A percentile compares a stretch with the other conserved stretches of the same genome.
phyloP scores from a whole-genome alignment of 2,113 vertebrate genomes.

The Thalassoma bifasciatum region DNA sequence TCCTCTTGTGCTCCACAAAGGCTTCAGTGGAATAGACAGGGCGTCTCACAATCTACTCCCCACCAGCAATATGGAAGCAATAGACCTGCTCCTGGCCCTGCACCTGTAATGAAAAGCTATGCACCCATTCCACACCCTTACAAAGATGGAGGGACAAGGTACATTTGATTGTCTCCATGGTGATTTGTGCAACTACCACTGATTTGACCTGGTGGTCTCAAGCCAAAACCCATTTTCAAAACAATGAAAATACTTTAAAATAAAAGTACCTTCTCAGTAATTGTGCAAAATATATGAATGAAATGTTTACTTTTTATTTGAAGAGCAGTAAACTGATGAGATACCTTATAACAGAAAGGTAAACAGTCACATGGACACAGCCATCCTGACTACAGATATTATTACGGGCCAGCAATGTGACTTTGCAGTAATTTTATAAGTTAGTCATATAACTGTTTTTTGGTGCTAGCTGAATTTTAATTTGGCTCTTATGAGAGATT shows the following conservation, averaged over 20 bases:
- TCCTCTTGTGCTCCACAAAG: slow-evolving; percentile 50
- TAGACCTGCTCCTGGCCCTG: slow-evolving; percentile 60
- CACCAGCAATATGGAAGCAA: slow-evolving; percentile 50
- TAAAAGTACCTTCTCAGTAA: too few species aligned
- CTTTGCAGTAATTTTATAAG: not conserved
- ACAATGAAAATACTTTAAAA: not conserved
- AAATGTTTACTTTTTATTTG: not conserved
- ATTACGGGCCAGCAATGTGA: too few species aligned
- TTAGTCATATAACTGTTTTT: not conserved
- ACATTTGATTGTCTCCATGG: slow-evolving; percentile 7
- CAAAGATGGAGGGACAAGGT: slow-evolving; percentile 72
- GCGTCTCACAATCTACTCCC: slow-evolving; percentile 42
- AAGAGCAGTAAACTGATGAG: too few species aligned
- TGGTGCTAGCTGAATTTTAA: not conserved
- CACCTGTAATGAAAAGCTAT: slow-evolving; percentile 42
- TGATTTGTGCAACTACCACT: not conserved
- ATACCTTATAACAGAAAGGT: too few species aligned
- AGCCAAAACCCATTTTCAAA: not conserved
- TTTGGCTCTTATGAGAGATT: slow-evolving; percentile 1
- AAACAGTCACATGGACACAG: too few species aligned
- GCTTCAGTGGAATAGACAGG: slow-evolving; percentile 65
- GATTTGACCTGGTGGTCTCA: not conserved
- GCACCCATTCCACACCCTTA: slow-evolving; percentile 70
- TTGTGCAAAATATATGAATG: not conserved
- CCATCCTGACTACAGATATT: too few species aligned